Percentiles rank a stretch among this genome's conserved stretches.
phyloP scores from a whole-genome alignment of 2,888 invertebrate species.

The Dasypolia templi region DNA sequence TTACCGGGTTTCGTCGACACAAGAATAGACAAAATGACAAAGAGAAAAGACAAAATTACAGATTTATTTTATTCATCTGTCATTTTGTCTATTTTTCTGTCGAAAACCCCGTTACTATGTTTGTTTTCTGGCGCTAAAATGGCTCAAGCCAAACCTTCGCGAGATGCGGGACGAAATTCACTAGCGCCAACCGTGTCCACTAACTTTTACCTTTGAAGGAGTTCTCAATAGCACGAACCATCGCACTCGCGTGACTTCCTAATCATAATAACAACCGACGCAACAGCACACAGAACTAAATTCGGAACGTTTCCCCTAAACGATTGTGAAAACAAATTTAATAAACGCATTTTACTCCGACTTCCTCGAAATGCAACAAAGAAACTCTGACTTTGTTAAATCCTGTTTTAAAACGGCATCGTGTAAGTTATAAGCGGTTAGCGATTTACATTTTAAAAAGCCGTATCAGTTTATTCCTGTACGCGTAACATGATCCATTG shows the following conservation, averaged over 20 bases:
- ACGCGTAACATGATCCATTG: too few species aligned
- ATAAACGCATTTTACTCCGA: conserved; percentile 65
- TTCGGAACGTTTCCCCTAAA: conserved; percentile 41
- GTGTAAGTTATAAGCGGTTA: conserved; percentile 28
- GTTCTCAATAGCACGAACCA: not conserved
- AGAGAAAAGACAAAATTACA: too few species aligned
- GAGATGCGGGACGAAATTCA: not conserved
- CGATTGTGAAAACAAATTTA: conserved; percentile 67
- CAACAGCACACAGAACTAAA: conserved; percentile 19
- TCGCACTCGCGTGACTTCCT: too few species aligned
- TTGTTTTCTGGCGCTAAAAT: too few species aligned
- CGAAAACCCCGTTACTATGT: too few species aligned
- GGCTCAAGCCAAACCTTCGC: not conserved
- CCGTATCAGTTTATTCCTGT: not conserved
- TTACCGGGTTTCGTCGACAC: too few species aligned
- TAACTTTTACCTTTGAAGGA: not conserved
- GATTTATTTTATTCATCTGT: too few species aligned
- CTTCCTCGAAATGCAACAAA: conserved; percentile 65
- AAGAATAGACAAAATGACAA: too few species aligned
- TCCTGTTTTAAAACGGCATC: conserved; percentile 49
- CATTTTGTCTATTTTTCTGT: too few species aligned
- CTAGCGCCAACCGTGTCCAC: not conserved
- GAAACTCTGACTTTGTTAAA: conserved; percentile 64
- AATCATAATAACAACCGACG: not conserved
- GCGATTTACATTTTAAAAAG: conserved; percentile 10